phyloP scores from a whole-genome alignment of 2,113 vertebrate genomes.

The Ammodytes dubius region DNA sequence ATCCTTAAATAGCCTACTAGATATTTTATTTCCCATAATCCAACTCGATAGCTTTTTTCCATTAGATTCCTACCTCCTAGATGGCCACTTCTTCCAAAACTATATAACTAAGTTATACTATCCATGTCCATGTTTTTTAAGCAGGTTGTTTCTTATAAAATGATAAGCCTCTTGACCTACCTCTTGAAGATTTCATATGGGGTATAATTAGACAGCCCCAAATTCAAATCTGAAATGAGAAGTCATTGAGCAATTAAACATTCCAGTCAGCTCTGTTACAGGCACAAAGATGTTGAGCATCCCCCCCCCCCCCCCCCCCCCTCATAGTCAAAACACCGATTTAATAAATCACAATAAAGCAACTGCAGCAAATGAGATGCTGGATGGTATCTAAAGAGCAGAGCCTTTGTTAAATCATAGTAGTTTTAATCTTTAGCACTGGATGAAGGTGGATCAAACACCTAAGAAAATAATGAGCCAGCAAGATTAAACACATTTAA shows the following conservation, averaged over 20 bases:
- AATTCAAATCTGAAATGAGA: no score
- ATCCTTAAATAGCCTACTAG: not conserved
- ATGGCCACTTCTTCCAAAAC: not conserved
- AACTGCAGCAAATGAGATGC: slow-evolving; percentile 18
- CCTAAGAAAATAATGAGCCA: not conserved
- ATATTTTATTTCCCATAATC: not conserved
- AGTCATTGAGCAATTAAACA: no score
- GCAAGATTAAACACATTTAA: not conserved
- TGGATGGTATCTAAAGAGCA: slow-evolving; percentile 11
- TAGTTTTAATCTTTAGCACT: not conserved
- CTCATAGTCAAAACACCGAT: no score
- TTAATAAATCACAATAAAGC: slow-evolving; percentile 15
- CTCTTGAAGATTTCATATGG: not conserved
- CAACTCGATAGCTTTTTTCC: not conserved
- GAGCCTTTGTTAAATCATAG: not conserved
- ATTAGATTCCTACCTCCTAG: not conserved
- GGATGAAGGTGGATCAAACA: not conserved
- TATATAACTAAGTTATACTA: no score
- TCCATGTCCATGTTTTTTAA: not conserved
- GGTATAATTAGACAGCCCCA: not conserved
- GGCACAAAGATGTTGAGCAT: no score
- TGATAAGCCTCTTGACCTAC: not conserved
- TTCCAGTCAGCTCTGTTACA: no score
- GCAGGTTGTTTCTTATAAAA: not conserved
- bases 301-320: no score